These are phyloP conservation scores for Zosterops borbonicus DNA, from an alignment of 2,113 vertebrate genomes.

Conservation along the genomic window DNA sequence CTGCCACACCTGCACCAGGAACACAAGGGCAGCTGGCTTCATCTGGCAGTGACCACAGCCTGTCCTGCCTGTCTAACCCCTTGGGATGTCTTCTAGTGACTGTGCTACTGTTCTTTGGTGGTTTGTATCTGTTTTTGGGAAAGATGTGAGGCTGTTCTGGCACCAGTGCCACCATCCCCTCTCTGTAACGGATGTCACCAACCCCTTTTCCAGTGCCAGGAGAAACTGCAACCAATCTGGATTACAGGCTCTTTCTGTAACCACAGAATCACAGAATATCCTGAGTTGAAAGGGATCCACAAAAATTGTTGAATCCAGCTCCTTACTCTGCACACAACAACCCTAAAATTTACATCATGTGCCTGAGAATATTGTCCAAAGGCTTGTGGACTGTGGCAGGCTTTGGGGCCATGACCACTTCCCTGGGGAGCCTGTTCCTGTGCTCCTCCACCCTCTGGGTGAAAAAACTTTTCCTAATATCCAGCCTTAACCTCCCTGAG, in stretches of 20 bases:
- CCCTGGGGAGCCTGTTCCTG: background rate
- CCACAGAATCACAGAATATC: background rate
- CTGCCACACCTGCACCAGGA: background rate
- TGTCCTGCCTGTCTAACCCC: background rate
- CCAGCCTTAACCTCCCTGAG: background rate
- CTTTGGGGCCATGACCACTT: background rate
- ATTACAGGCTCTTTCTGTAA: background rate
- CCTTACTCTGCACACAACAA: background rate
- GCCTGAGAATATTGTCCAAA: background rate
- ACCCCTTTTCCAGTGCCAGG: background rate
- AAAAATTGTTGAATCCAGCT: background rate
- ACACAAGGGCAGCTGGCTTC: background rate
- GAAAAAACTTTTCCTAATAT: background rate
- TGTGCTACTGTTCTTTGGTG: background rate
- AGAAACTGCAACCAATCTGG: accelerated
- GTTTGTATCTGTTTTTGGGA: background rate
- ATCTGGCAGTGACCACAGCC: background rate
- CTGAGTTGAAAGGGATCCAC: background rate
- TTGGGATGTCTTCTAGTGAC: accelerated
- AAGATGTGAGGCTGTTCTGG: accelerated
- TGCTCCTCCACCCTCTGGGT: background rate
- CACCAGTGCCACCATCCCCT: background rate
- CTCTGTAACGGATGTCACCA: accelerated
- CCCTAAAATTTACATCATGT: background rate
- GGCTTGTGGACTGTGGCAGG: background rate